Conservation (phyloP, 2,113 vertebrate species). For the Lophochroa leadbeateri region DNA sequence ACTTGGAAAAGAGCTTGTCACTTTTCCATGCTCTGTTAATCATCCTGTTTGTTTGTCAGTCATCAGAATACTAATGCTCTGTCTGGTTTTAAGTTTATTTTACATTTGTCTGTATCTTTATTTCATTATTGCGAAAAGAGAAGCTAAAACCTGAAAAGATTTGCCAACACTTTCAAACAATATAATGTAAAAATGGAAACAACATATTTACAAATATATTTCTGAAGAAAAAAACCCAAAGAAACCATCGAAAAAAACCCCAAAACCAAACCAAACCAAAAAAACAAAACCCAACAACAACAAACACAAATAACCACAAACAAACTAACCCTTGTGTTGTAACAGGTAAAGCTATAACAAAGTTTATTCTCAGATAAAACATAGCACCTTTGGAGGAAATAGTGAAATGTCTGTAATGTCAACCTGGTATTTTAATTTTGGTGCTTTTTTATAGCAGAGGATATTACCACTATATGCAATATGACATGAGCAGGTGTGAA, state of each 20-base stretch:
- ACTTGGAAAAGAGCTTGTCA: background rate
- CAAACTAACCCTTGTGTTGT: background rate
- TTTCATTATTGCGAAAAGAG: background rate
- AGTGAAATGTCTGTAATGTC: background rate
- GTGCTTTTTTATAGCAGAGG: background rate
- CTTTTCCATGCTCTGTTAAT: background rate
- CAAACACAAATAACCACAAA: background rate
- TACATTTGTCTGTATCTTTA: background rate
- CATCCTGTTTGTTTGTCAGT: background rate
- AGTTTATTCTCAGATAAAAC: background rate
- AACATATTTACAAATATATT: background rate
- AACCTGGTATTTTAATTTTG: background rate
- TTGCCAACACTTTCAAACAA: background rate
- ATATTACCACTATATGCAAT: background rate
- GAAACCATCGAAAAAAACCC: background rate
- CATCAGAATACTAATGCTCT: background rate
- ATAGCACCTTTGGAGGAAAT: background rate
- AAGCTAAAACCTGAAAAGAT: background rate
- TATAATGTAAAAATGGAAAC: background rate
- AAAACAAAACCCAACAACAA: background rate
- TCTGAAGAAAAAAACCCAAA: background rate
- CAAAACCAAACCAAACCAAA: background rate
- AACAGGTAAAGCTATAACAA: background rate
- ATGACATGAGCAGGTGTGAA: background rate
- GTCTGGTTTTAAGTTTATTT: background rate